Conservation (phyloP, 1,140 invertebrate genomes). For the Sinonovacula constricta region DNA sequence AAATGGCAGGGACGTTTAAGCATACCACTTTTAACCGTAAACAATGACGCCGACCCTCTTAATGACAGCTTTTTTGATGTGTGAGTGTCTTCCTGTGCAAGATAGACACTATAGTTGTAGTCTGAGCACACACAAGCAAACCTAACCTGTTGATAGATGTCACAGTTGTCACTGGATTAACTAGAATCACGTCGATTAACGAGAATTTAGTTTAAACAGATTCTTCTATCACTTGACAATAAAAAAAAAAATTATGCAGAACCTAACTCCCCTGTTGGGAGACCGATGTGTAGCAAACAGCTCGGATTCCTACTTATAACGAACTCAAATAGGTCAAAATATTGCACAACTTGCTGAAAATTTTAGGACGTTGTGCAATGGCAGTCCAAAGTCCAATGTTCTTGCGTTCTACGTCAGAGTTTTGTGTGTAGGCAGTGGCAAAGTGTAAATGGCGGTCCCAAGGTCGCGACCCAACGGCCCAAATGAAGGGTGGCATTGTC, state of each 20-base stretch:
- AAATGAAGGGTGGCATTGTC: too few species aligned
- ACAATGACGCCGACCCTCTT: not conserved
- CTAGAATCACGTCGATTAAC: not conserved
- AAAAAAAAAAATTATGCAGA: not conserved
- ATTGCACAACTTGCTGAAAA: constrained; percentile 20
- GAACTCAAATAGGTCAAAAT: constrained; percentile 13
- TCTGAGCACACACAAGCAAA: not conserved
- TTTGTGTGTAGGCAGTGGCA: too few species aligned
- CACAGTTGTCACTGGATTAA: too few species aligned
- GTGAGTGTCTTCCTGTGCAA: not conserved
- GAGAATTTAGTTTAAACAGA: not conserved
- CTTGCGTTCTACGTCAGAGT: not conserved
- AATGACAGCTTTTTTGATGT: constrained; percentile 11
- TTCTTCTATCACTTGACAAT: not conserved
- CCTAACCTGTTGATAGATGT: not conserved
- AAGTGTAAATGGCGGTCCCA: too few species aligned
- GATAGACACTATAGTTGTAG: not conserved
- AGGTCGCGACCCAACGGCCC: too few species aligned
- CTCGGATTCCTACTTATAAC: too few species aligned
- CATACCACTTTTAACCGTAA: constrained; percentile 35
- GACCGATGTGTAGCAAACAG: not conserved
- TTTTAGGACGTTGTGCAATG: not conserved
- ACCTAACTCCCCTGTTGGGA: not conserved
- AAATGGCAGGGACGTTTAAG: constrained; percentile 50
- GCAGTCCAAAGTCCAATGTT: not conserved